Base-by-base conservation (phyloP, 1,140 invertebrate species). In the Rhysida immarginata region DNA sequence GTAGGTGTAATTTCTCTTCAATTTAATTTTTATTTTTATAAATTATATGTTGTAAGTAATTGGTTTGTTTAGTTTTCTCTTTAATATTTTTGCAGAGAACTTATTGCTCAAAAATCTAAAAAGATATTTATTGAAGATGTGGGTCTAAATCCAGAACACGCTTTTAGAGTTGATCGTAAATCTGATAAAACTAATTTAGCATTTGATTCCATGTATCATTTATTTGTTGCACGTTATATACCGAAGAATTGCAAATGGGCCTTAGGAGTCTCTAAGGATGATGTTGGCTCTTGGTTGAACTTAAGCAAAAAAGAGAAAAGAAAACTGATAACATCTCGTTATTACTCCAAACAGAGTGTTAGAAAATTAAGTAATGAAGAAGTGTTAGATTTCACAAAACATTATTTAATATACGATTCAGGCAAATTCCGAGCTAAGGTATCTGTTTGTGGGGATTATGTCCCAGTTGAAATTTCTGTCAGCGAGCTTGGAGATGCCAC, bases 181-280 rank as follows among this genome's bases (percentile, higher is more conserved):
- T 44, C 62, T 16, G 68, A 74, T 48, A 60, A 55, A 24, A 63
- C 66, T 26, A 67, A 70, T 43, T 60, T 62, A 51, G 59, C 61
- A 13, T 73, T 71, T 63, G 61, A 63, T 20, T 66, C 66, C 20
- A 55, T 72, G 2, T 69, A 69, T 54, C 67, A 65, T 55, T 58
- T 61, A 13, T 64, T 71, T 54, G 58, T 72, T 25, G 64, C 70
- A 1, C 63, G 62, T 53, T 72, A 66, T 27, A 3, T 46, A 20
- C 11, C 11, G 18, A n/a, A 41, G n/a, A 35, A 35, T 35, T 16
- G 16, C 5, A 35, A 35, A 35, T 8, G 5, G 16, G 29, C 29
- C 55, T 53, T 54, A 46, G 42, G 26, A 11, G 2, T 29, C 2
- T 41, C 27, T 26, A 20, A 57, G 23, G 24, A 16, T 18, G n/a